phyloP scores from a whole-genome alignment of 2,888 invertebrate genomes.

The Pseudococcus viburni region DNA sequence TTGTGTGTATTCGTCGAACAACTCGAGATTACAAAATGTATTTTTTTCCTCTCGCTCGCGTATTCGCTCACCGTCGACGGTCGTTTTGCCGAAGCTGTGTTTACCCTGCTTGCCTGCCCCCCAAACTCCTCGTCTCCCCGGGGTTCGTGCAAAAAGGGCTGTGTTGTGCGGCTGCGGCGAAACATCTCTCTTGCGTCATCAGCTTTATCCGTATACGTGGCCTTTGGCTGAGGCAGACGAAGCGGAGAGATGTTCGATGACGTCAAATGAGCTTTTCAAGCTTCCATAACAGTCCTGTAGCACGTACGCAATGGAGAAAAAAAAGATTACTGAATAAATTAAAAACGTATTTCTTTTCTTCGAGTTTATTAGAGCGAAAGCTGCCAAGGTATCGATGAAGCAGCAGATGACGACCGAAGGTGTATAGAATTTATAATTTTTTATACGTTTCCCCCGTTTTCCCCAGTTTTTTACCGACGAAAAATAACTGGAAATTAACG shows the following conservation, averaged over 20 bases:
- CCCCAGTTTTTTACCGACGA: background rate
- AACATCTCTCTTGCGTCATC: slow-evolving; percentile 49
- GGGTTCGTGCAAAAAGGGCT: background rate
- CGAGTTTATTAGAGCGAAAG: background rate
- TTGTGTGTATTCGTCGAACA: background rate
- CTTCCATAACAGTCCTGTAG: slow-evolving; percentile 23
- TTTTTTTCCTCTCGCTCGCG: background rate
- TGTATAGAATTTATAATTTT: slow-evolving; percentile 1
- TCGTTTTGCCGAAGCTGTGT: too few species aligned
- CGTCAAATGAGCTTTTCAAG: slow-evolving; percentile 43
- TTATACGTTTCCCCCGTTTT: background rate
- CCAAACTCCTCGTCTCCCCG: background rate
- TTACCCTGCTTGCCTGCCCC: background rate
- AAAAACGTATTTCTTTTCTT: slow-evolving; percentile 36
- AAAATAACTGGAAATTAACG: background rate
- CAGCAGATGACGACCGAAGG: background rate
- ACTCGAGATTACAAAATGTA: slow-evolving; percentile 36
- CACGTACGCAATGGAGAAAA: slow-evolving; percentile 28
- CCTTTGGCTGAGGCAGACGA: slow-evolving; percentile 24
- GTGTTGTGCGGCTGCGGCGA: slow-evolving; percentile 11
- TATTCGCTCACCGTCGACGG: background rate
- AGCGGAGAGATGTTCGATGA: slow-evolving; percentile 46
- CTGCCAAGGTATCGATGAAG: background rate
- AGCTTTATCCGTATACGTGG: slow-evolving; percentile 20
- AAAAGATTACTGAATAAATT: slow-evolving; percentile 40